Evolutionary conservation across 2,888 invertebrate species (phyloP).

Genomic region (Hybos culiciformis): DNA sequence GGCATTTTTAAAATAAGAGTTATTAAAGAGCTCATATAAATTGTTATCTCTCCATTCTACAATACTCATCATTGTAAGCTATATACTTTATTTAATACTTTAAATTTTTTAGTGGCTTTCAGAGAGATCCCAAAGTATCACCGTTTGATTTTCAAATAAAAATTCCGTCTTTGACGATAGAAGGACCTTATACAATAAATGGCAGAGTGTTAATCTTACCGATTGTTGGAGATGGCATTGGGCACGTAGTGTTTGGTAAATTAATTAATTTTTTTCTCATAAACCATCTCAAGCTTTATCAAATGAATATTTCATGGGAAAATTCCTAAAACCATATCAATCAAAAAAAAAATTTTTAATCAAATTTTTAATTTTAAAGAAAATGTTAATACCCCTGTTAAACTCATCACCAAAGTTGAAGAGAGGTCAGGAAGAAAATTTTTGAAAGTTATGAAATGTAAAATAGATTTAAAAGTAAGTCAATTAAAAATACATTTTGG

Average conservation of each 20-base stretch:
- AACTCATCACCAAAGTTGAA: slow-evolving; percentile 12
- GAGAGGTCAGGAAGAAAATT: slow-evolving; percentile 17
- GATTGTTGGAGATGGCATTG: slow-evolving; percentile 26
- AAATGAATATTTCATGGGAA: no score
- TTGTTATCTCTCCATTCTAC: no score
- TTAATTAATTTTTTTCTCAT: neutral
- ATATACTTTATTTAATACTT: no score
- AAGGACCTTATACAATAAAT: slow-evolving; percentile 25
- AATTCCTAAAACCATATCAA: no score
- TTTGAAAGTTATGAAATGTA: slow-evolving; percentile 10
- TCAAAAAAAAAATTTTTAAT: slow-evolving; percentile 4
- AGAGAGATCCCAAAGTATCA: slow-evolving; percentile 5
- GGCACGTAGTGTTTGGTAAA: slow-evolving; percentile 18
- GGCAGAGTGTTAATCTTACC: slow-evolving; percentile 27
- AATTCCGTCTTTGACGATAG: slow-evolving; percentile 20
- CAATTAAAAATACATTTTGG: slow-evolving; percentile 19
- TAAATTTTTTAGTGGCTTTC: no score
- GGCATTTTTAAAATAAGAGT: no score
- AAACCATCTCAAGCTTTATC: no score
- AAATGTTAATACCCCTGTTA: slow-evolving; percentile 7
- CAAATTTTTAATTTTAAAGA: slow-evolving; percentile 12
- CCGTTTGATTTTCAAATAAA: slow-evolving; percentile 17
- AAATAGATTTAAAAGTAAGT: slow-evolving; percentile 10
- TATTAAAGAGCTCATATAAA: no score
- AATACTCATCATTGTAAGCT: no score